Percentiles rank a stretch among this genome's conserved stretches.
phyloP scores from a whole-genome alignment of 2,113 vertebrate species.

The Pteruthius melanotis region DNA sequence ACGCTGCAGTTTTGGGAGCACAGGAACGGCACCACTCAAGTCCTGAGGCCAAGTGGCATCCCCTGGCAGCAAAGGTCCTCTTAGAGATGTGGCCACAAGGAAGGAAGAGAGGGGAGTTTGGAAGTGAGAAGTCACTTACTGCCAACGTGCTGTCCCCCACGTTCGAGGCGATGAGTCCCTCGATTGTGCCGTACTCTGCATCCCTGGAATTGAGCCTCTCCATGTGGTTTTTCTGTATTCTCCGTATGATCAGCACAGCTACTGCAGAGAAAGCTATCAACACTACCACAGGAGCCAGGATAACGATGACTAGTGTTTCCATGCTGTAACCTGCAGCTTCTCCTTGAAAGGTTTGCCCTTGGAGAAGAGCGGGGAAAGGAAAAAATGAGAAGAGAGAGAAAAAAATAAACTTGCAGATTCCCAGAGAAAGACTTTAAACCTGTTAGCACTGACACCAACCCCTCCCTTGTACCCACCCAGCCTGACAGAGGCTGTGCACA shows the following conservation, averaged over 20 bases:
- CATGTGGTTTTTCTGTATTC: constrained; percentile 88
- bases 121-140: constrained; percentile 75
- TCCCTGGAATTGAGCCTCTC: constrained; percentile 90
- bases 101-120: accelerated
- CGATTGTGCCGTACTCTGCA: constrained; percentile 93
- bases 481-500: accelerated
- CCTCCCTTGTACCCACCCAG: background rate
- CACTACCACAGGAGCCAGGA: constrained; percentile 83
- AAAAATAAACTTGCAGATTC: background rate
- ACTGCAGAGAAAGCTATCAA: constrained; percentile 82
- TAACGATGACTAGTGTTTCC: constrained; percentile 83
- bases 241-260: constrained; percentile 84
- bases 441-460: background rate
- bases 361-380: background rate
- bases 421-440: background rate
- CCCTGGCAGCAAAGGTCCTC: background rate
- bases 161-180: constrained; percentile 95
- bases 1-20: background rate
- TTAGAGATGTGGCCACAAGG: accelerated
- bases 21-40: background rate
- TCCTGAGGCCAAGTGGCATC: background rate
- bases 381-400: background rate
- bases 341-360: constrained; percentile 72
- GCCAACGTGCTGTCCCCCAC: constrained; percentile 97
- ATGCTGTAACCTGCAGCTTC: constrained; percentile 80